These are phyloP conservation scores for Drosophila fuyamai DNA, from an alignment of 1,140 invertebrate species.

Conservation along the genomic window DNA sequence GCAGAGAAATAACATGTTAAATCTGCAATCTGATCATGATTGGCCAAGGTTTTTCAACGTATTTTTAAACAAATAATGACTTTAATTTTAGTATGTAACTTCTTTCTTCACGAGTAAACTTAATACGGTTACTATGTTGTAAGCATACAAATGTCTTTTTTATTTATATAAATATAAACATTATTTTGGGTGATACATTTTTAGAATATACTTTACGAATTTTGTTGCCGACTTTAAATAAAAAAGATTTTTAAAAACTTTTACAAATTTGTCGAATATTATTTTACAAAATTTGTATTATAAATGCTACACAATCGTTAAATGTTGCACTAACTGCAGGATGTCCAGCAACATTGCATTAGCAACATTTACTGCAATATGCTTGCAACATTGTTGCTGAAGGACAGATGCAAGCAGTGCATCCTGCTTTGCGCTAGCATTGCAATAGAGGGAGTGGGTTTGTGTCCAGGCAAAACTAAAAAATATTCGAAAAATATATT, in stretches of 20 bases:
- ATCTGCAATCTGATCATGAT: background rate
- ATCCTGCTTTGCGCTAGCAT: slow-evolving; percentile 5
- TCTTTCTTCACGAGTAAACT: too few relatives aligned
- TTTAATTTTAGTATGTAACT: too few relatives aligned
- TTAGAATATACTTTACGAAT: too few relatives aligned
- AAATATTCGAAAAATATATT: slow-evolving; percentile 9
- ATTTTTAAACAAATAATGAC: background rate
- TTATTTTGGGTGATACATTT: too few relatives aligned
- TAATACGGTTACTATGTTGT: too few relatives aligned
- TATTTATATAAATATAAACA: too few relatives aligned
- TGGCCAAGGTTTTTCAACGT: background rate
- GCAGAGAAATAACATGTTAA: background rate
- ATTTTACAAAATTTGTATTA: too few relatives aligned
- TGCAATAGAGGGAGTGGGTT: slow-evolving; percentile 6
- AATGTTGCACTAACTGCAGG: background rate
- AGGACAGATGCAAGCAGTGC: slow-evolving; percentile 36
- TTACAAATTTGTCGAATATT: too few relatives aligned
- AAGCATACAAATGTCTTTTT: too few relatives aligned
- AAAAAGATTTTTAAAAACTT: too few relatives aligned
- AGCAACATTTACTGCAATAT: slow-evolving; percentile 30
- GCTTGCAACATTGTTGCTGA: slow-evolving; percentile 13
- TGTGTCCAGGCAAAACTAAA: slow-evolving; percentile 13
- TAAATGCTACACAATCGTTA: too few relatives aligned
- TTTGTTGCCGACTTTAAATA: too few relatives aligned
- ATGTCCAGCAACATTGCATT: slow-evolving; percentile 26